Conservation (phyloP, 2,888 invertebrate genomes). For the Caenorhabditis sulstoni region DNA sequence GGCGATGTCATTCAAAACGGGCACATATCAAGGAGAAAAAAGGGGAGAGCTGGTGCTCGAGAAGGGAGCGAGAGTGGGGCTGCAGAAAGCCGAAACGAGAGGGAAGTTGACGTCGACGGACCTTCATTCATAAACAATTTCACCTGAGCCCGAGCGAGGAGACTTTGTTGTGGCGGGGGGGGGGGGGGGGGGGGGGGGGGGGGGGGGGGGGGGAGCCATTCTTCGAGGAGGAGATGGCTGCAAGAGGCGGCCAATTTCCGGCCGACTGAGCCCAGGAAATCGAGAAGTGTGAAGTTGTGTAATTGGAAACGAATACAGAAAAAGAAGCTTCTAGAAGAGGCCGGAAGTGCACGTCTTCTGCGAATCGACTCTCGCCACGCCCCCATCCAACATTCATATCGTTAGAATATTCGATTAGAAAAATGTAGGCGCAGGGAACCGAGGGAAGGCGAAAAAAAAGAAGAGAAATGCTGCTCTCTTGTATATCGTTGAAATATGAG, state of each 20-base stretch:
- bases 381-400: conserved; percentile 42
- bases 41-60: conserved; percentile 16
- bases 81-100: conserved; percentile 21
- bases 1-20: conserved; percentile 51
- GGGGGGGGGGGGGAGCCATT: too few species aligned
- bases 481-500: conserved; percentile 55
- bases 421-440: conserved; percentile 30
- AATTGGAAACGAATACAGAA: too few species aligned
- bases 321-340: neutral
- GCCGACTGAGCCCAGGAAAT: conserved; percentile 9
- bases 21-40: conserved; percentile 28
- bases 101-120: conserved; percentile 7
- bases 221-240: neutral
- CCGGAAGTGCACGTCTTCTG: neutral
- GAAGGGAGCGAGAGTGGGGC: conserved; percentile 11
- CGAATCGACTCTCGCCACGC: neutral
- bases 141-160: neutral
- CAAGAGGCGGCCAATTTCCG: conserved; percentile 27
- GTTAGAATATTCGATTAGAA: conserved; percentile 56
- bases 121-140: conserved; percentile 20
- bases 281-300: conserved; percentile 10
- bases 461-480: conserved; percentile 18
- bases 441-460: conserved; percentile 22
- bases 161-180: neutral
- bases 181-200: too few species aligned